Evolutionary conservation across 2,797 vertebrate species (phyloP).

Genomic region (Danio choprae): DNA sequence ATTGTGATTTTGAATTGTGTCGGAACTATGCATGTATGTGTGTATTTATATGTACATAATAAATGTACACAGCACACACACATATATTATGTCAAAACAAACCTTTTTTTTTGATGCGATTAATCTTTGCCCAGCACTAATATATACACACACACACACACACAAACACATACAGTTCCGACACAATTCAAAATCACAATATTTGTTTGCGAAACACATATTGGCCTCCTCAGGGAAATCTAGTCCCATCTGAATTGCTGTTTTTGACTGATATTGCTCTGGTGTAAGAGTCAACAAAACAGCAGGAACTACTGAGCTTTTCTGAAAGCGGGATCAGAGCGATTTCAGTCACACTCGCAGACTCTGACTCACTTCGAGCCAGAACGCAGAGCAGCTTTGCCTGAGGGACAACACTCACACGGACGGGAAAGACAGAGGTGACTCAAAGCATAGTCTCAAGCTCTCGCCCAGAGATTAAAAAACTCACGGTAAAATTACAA

Average conservation of each 20-base stretch:
- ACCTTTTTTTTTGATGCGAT: no score
- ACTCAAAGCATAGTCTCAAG: conserved; percentile 49
- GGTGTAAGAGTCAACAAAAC: background rate
- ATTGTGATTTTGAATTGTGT: no score
- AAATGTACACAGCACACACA: no score
- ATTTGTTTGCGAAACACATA: background rate
- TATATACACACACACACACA: background rate
- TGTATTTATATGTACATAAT: no score
- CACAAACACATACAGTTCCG: background rate
- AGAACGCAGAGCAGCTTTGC: conserved; percentile 29
- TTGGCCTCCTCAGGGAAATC: background rate
- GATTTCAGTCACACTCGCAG: conserved; percentile 32
- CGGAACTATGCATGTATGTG: no score
- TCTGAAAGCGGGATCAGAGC: background rate
- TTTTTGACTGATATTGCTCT: background rate
- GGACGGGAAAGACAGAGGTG: conserved; percentile 32
- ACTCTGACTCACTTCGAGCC: conserved; percentile 15
- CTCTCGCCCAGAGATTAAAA: conserved; percentile 53
- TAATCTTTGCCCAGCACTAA: no score
- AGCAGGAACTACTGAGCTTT: background rate
- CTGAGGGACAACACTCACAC: conserved; percentile 8
- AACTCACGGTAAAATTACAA: conserved; percentile 47
- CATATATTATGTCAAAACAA: no score
- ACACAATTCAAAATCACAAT: background rate
- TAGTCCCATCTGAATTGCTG: background rate